These are phyloP conservation scores for Protonemura montana DNA, from an alignment of 2,888 invertebrate species.

Conservation along the genomic window DNA sequence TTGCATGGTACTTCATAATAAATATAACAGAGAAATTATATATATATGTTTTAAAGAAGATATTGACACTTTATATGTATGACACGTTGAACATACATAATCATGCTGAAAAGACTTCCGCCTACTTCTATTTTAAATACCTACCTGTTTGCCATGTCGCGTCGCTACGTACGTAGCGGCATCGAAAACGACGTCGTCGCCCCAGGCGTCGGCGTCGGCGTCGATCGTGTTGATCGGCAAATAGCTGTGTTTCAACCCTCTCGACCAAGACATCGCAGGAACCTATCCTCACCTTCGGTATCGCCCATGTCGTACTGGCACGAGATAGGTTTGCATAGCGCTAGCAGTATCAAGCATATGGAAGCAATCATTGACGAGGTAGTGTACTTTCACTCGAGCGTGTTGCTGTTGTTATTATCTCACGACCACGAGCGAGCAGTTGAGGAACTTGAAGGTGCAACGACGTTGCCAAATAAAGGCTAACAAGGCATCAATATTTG, in stretches of 20 bases:
- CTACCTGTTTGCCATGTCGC: neutral
- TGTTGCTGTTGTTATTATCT: conserved; percentile 1
- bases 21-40: neutral
- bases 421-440: neutral
- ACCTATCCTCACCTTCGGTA: neutral
- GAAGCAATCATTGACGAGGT: neutral
- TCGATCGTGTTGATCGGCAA: conserved; percentile 16
- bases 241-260: conserved; percentile 32
- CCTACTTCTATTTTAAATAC: neutral
- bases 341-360: neutral
- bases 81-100: neutral
- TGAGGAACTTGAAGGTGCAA: neutral
- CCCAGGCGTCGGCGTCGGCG: conserved; percentile 24
- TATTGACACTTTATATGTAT: neutral
- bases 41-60: neutral
- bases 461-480: conserved; percentile 8
- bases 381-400: conserved; percentile 12
- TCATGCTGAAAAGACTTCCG: too few relatives aligned
- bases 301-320: conserved; percentile 16
- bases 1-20: too few relatives aligned
- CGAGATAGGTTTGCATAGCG: neutral
- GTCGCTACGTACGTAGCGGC: neutral
- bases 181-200: conserved; percentile 30
- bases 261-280: conserved; percentile 35
- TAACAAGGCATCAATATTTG: neutral